Evolutionary conservation across 2,113 vertebrate genomes (phyloP).

Genomic region (Saguinus imperator): DNA sequence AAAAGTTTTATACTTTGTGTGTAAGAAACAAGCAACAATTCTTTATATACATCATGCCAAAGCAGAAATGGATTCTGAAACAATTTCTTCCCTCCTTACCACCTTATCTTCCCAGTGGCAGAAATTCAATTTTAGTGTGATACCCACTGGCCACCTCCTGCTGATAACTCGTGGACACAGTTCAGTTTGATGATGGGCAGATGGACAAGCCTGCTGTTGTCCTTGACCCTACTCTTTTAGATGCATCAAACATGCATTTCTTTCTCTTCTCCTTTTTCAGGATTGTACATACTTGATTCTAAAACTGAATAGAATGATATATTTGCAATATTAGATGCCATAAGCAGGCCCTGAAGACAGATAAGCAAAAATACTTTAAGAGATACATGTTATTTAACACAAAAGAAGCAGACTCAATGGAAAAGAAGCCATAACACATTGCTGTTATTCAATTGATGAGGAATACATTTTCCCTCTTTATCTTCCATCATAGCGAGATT

Average conservation of each 20-base stretch:
- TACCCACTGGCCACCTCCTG: conserved; percentile 9
- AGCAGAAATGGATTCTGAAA: conserved; percentile 15
- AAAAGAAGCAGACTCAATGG: not conserved
- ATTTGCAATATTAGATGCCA: not conserved
- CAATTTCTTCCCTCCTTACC: not conserved
- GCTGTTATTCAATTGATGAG: not conserved
- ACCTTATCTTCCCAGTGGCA: conserved; percentile 30
- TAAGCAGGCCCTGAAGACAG: not conserved
- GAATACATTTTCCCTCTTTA: not conserved
- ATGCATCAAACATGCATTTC: not conserved
- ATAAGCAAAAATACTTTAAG: not conserved
- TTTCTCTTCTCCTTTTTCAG: not conserved
- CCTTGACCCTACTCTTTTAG: conserved; percentile 32
- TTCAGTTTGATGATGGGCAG: conserved; percentile 38
- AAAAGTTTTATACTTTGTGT: not conserved
- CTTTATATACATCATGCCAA: not conserved
- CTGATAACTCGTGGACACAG: conserved; percentile 18
- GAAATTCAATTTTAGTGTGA: conserved; percentile 60
- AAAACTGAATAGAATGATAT: not conserved
- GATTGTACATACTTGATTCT: not conserved
- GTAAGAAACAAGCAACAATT: not conserved
- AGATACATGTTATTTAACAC: not conserved
- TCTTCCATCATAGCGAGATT: not conserved
- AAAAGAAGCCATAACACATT: not conserved
- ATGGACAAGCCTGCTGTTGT: conserved; percentile 44